A percentile compares a stretch with the other conserved stretches of the same genome.
These are phyloP conservation scores for Falco concolor DNA, from an alignment of 2,797 vertebrate genomes.

Conservation along the genomic window DNA sequence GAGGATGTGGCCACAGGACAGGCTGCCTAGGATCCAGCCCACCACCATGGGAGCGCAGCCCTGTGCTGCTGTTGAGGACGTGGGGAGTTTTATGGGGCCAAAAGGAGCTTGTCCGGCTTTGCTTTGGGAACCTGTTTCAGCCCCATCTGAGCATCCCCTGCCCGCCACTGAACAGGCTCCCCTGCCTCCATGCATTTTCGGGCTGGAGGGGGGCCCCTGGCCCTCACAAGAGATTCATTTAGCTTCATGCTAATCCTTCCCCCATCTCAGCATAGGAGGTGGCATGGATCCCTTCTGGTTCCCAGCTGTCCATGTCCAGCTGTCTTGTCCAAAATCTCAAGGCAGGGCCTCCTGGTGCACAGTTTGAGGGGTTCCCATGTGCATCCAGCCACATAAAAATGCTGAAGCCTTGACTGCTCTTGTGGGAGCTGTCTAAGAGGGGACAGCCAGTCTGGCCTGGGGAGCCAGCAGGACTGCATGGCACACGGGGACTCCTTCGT, in stretches of 20 bases:
- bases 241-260: neutral
- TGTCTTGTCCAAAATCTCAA: neutral
- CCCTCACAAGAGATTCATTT: neutral
- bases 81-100: fast-evolving
- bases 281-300: neutral
- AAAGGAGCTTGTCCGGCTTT: neutral
- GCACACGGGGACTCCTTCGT: neutral
- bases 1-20: neutral
- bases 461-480: neutral
- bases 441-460: neutral
- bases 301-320: neutral
- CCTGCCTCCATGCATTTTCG: neutral
- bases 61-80: neutral
- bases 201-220: neutral
- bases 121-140: neutral
- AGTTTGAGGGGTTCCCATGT: conserved; percentile 43
- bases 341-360: neutral
- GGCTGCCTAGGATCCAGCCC: neutral
- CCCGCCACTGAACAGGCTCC: neutral
- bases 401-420: neutral
- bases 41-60: fast-evolving
- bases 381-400: conserved; percentile 19
- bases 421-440: conserved; percentile 13
- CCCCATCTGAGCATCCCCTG: neutral
- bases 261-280: neutral